Evolutionary conservation across 2,888 invertebrate species (phyloP).

Genomic region (Aphelenchoides bicaudatus): DNA sequence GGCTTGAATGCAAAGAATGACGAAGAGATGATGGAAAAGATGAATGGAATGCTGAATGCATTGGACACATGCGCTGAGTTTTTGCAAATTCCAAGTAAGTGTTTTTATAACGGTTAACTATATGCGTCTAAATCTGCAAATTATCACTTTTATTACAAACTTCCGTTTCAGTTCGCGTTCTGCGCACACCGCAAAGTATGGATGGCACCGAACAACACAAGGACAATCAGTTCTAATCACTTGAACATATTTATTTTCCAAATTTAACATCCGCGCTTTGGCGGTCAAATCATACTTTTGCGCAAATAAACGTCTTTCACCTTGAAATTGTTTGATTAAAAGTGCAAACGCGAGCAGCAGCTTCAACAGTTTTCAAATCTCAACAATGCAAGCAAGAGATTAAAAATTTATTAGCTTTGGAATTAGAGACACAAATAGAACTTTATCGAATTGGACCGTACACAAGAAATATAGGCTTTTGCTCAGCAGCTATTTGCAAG

Average conservation of each 20-base stretch:
- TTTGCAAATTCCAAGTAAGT: not conserved
- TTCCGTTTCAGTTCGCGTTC: too few species aligned
- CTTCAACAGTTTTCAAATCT: not conserved
- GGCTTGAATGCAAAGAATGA: conserved; percentile 4
- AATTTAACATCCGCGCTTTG: too few species aligned
- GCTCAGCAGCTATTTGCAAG: not conserved
- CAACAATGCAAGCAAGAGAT: not conserved
- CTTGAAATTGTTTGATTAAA: not conserved
- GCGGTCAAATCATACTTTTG: too few species aligned
- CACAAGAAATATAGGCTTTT: conserved; percentile 4
- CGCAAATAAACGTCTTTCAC: too few species aligned
- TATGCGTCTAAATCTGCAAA: too few species aligned
- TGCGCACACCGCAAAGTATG: too few species aligned
- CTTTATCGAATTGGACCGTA: conserved; percentile 8
- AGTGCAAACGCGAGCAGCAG: not conserved
- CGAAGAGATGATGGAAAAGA: not conserved
- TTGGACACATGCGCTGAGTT: conserved; percentile 2
- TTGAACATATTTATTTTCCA: too few species aligned
- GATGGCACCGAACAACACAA: too few species aligned
- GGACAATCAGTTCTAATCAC: too few species aligned
- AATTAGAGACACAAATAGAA: not conserved
- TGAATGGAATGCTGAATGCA: not conserved
- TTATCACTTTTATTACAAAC: too few species aligned
- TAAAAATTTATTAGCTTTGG: not conserved
- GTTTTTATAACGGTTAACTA: conserved; percentile 1